phyloP scores from a whole-genome alignment of 2,113 vertebrate genomes.

The Pongo pygmaeus region DNA sequence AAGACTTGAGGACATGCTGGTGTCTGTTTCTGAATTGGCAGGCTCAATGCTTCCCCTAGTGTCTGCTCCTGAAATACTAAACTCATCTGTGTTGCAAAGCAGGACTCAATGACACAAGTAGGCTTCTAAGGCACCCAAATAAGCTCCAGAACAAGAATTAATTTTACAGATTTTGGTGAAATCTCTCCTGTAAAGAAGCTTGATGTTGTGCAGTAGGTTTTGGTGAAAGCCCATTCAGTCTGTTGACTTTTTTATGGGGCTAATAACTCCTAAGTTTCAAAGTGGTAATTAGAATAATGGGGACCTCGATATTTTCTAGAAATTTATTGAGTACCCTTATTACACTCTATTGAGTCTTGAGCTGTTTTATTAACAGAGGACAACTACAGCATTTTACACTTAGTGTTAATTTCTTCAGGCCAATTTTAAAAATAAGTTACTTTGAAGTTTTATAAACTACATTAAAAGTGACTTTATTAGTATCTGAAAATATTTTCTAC shows the following conservation, averaged over 20 bases:
- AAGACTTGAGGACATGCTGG: background rate
- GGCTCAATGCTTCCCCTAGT: conserved; percentile 58
- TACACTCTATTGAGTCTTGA: background rate
- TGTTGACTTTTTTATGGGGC: conserved; percentile 14
- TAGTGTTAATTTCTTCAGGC: background rate
- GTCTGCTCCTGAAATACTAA: conserved; percentile 73
- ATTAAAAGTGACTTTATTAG: conserved; percentile 34
- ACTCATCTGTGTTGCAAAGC: conserved; percentile 66
- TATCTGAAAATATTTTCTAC: conserved; percentile 38
- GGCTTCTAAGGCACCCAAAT: conserved; percentile 67
- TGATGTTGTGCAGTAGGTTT: conserved; percentile 38
- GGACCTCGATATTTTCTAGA: conserved; percentile 56
- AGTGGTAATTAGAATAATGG: conserved; percentile 50
- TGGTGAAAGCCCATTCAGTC: conserved; percentile 41
- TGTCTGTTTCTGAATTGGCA: conserved; percentile 59
- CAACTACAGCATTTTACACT: background rate
- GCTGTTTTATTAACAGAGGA: background rate
- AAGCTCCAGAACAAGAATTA: conserved; percentile 44
- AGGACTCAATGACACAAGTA: conserved; percentile 67
- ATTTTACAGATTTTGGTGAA: conserved; percentile 72
- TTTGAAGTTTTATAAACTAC: background rate
- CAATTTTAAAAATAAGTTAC: background rate
- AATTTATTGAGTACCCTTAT: background rate
- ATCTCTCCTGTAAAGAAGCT: conserved; percentile 9
- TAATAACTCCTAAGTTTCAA: conserved; percentile 43